Base-by-base conservation (phyloP, 2,113 vertebrate genomes). In the Bambusicola thoracicus region DNA sequence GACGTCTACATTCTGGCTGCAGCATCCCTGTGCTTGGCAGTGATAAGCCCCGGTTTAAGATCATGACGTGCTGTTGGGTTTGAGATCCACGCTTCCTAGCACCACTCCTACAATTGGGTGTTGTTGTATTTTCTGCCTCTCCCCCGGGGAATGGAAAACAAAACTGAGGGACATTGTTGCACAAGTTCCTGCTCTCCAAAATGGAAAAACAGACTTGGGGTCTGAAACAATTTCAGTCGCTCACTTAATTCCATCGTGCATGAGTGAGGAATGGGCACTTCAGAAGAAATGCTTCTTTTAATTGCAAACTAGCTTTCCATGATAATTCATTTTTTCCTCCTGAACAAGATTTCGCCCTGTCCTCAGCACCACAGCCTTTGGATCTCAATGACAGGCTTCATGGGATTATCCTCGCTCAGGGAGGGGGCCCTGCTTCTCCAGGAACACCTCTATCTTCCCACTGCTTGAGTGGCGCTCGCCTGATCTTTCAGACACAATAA, bases 401-500 rank as follows among this genome's bases (percentile, higher is more conserved):
- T 51, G 74, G 63, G 93, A 92, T 95, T 94, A 85, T 82, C 92
- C 89, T 92, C 1, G 2, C 89, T 46, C 51, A 36, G 91, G 34
- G 25, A 93, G 43, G 61, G 69, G 90, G 34, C 25, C 25, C 89
- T 1, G 3, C 21, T 86, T 66, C 78, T 56, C 61, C n/a, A 53
- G 53, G 61, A 92, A 94, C 75, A 58, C 69, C 38, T 76, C 63
- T 91, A 20, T 78, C 85, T 86, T 86, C 53, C 43, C 53, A 51
- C 80, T 0, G 6, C 83, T 84, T 0, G 2, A 81, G 63, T 61
- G 78, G 63, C 44, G 73, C 79, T 85, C 5, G 46, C 78, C 48
- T 88, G 79, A 94, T 93, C 81, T 94, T 95, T 94, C 90, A 95
- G 82, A 87, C 84, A 80, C 81, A 63, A 63, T 85, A 94, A 96